Conservation (phyloP, 2,797 vertebrate genomes). For the Borostomias antarcticus region DNA sequence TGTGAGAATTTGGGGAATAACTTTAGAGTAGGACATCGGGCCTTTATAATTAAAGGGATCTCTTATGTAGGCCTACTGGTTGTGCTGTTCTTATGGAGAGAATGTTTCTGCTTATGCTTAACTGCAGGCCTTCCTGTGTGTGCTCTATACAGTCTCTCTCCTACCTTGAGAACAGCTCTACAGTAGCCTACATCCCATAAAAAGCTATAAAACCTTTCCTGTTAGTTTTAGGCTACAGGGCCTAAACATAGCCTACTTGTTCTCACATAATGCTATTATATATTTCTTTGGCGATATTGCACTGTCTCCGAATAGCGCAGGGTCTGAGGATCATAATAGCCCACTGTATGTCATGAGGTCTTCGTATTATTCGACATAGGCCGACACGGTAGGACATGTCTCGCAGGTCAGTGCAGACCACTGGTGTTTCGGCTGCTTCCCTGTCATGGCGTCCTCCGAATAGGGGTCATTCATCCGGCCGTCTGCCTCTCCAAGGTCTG, state of each 20-base stretch:
- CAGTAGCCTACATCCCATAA: too few relatives aligned
- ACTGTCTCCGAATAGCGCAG: background rate
- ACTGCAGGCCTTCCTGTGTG: background rate
- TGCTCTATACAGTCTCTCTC: background rate
- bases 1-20: constrained; percentile 21
- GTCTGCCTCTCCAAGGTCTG: too few relatives aligned
- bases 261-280: too few relatives aligned
- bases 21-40: constrained; percentile 11
- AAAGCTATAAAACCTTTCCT: too few relatives aligned
- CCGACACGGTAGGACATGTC: background rate
- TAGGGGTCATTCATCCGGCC: background rate
- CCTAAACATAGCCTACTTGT: too few relatives aligned
- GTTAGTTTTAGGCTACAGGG: too few relatives aligned
- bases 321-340: too few relatives aligned
- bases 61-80: too few relatives aligned
- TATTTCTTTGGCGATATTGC: background rate
- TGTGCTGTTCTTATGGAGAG: too few relatives aligned
- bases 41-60: background rate
- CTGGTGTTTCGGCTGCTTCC: background rate
- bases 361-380: background rate
- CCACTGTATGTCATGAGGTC: too few relatives aligned
- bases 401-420: background rate
- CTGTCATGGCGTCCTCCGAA: background rate
- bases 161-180: background rate
- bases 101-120: background rate